A percentile compares a stretch with the other conserved stretches of the same genome.
phyloP scores from a whole-genome alignment of 1,140 invertebrate genomes.

The Trichonephila clavata region DNA sequence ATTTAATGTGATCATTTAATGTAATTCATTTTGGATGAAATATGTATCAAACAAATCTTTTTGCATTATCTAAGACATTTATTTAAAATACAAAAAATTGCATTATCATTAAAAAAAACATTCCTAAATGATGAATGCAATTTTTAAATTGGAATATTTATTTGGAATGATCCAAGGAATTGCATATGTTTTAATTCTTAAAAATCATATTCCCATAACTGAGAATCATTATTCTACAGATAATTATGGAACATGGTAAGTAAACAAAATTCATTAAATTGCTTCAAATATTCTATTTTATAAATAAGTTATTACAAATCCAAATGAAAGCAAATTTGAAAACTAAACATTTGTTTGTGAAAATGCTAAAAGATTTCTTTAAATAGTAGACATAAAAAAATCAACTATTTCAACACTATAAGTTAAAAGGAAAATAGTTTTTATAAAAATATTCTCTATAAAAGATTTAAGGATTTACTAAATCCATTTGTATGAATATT shows the following conservation, averaged over 20 bases:
- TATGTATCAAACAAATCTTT: too few species aligned
- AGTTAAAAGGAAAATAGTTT: background rate
- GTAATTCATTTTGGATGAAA: too few species aligned
- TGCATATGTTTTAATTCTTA: background rate
- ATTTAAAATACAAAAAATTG: background rate
- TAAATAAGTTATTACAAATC: background rate
- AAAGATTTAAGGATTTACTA: background rate
- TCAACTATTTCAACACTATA: background rate
- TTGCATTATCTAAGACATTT: background rate
- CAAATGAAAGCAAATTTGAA: background rate
- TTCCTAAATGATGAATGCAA: background rate
- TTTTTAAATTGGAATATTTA: background rate
- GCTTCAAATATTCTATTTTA: background rate
- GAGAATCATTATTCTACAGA: too few species aligned
- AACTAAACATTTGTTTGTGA: background rate
- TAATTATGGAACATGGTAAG: background rate
- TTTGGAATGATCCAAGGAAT: background rate
- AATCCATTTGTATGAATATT: background rate
- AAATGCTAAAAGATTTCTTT: background rate
- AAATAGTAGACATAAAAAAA: background rate
- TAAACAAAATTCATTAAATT: conserved; percentile 6
- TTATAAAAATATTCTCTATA: background rate
- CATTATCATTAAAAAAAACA: background rate
- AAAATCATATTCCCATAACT: too few species aligned
- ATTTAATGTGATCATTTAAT: background rate